Evolutionary conservation across 2,797 vertebrate genomes (phyloP), one percentile per base, ranked within the genome.

Genomic region (Sorex maritimensis): DNA sequence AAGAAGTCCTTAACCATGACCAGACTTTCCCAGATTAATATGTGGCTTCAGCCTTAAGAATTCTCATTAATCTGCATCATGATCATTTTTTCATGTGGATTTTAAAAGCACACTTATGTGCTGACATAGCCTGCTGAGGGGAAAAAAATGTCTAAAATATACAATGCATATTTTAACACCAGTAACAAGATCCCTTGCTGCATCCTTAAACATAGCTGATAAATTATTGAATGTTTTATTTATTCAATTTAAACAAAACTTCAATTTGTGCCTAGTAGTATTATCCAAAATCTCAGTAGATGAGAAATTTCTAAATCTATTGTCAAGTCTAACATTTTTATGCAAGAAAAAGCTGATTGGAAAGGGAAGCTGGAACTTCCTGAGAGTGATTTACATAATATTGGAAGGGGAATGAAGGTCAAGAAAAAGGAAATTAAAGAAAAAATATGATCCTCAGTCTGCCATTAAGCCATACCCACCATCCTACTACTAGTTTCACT

Each of bases 221-320:
- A 94, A 78, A 92, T 90, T 95, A 90, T 30, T 72, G 34, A 87
- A 21, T 83, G n/a, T 5, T 73, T 94, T 94, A 86, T 89, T 91
- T 91, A 89, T 78, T 94, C 46, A 90, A 14, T 71, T 94, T 19
- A 81, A 86, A 81, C 21, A 72, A 71, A 74, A 69, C 3, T 87
- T 52, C 17, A 78, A 52, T 77, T 87, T 91, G 34, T 67, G 12
- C 26, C 28, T 90, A 55, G n/a, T 72, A 85, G 83, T 87, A 95
- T 71, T 19, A 86, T 75, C 58, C 52, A 71, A 68, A 86, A 79
- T 86, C 14, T 81, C 21, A 81, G 46, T 90, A 58, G 26, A 67
- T 41, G 0, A 10, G 23, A 90, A 71, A 38, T 81, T 49, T 81
- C 67, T 77, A 55, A 12, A 49, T n/a, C 30, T 8, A 17, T 72